Base-by-base conservation (phyloP, 2,113 vertebrate genomes). In the Cairina moschata region DNA sequence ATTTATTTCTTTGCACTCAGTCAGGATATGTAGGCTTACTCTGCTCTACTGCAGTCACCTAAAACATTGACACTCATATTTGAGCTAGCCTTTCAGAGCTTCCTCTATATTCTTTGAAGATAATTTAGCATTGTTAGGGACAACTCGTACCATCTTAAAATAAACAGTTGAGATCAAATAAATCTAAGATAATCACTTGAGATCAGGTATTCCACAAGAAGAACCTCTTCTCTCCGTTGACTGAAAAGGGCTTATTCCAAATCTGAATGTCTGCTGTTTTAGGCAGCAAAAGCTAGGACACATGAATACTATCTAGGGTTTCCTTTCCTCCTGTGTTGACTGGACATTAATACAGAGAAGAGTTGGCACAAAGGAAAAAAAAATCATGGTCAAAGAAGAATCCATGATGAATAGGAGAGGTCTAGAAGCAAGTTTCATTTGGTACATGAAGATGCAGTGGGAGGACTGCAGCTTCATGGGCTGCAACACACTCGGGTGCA, bases 31-130 rank as follows among this genome's bases (percentile, higher is more conserved):
- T 67, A 55, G 74, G 29, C 72, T 95, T 90, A 58, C 23, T 50
- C 16, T 36, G 5, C 56, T 8, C 18, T 75, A 8, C 69, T 65
- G n/a, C 38, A 75, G 34, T 79, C 14, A 72, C 52, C 46, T 91
- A 62, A 82, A 89, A 56, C 8, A 12, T 4, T 56, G 69, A 55
- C 22, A 28, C 2, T 90, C 77, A 46, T 38, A 50, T 84, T 36
- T 87, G 17, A 93, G 28, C 50, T 67, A 21, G 36, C 29, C 4
- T 85, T 48, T 79, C 48, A 68, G 73, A 58, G 16, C 42, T 63
- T 78, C 52, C 11, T 62, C 14, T 87, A 13, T 55, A 20, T 86
- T 63, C 50, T 93, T 58, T 91, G 73, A 67, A 75, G 40, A 87
- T n/a, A 79, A 89, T 52, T 34, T 75, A 50, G 20, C 31, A 38